These are phyloP conservation scores for Malacoraja senta DNA, from an alignment of 2,797 vertebrate genomes.

Conservation along the genomic window DNA sequence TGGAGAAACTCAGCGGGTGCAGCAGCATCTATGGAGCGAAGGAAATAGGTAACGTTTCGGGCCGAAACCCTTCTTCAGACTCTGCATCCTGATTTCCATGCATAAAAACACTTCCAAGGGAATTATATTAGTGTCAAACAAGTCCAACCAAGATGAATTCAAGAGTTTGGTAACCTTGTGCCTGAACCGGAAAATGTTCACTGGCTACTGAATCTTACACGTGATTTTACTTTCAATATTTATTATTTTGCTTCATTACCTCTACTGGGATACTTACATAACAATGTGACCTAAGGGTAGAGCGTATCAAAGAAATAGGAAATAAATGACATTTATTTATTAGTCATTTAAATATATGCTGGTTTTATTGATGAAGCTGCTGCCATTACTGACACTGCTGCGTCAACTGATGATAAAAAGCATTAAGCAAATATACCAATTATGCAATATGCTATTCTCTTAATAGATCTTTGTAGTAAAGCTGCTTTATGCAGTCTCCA, in stretches of 20 bases:
- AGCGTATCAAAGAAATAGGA: not conserved
- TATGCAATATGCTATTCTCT: slow-evolving; percentile 12
- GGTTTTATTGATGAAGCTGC: not conserved
- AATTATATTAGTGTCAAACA: not conserved
- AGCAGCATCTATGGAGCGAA: no score
- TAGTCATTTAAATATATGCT: slow-evolving; percentile 15
- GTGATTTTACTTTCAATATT: not conserved
- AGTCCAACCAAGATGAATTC: not conserved
- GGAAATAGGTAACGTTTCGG: no score
- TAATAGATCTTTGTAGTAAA: slow-evolving; percentile 35
- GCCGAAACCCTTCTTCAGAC: no score
- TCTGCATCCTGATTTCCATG: no score
- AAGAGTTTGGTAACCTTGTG: not conserved
- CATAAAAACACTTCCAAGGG: no score
- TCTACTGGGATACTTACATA: not conserved
- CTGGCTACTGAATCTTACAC: not conserved
- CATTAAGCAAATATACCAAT: not conserved
- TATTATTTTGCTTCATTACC: not conserved
- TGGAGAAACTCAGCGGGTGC: no score
- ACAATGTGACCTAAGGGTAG: not conserved
- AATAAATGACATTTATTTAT: not conserved
- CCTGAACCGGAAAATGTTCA: not conserved
- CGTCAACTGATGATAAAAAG: slow-evolving; percentile 27
- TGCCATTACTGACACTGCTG: not conserved
- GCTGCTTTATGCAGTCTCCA: slow-evolving; percentile 1